A percentile compares a stretch with the other conserved stretches of the same genome.
Evolutionary conservation across 2,113 vertebrate species (phyloP).

Genomic region (Willisornis vidua): DNA sequence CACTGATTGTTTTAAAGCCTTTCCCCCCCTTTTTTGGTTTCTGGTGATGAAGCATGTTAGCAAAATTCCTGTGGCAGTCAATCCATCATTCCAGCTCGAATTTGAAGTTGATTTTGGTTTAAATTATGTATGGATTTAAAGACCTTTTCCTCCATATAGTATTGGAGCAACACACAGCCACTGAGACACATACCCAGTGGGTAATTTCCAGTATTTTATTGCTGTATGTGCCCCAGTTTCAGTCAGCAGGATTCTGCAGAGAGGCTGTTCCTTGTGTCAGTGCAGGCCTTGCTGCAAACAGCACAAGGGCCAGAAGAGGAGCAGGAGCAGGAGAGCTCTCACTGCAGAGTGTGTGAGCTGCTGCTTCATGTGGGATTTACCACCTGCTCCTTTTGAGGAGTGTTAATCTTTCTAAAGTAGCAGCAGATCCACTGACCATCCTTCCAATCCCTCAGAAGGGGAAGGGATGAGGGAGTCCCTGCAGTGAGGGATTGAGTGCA

Average conservation of each 20-base stretch:
- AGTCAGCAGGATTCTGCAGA: background rate
- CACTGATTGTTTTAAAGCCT: background rate
- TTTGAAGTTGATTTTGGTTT: background rate
- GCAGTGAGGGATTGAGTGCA: background rate
- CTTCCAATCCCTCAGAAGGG: background rate
- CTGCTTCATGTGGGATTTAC: background rate
- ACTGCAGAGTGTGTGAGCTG: background rate
- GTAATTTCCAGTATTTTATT: background rate
- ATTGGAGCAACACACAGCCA: background rate
- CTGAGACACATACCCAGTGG: background rate
- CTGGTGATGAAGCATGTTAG: background rate
- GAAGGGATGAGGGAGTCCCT: background rate
- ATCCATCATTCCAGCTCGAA: background rate
- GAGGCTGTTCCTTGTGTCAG: background rate
- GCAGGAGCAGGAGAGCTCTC: background rate
- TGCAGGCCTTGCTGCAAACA: background rate
- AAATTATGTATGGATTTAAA: background rate
- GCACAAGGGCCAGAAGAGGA: background rate
- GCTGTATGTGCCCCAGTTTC: background rate
- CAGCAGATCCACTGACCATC: background rate
- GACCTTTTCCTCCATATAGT: accelerated
- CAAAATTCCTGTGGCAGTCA: background rate
- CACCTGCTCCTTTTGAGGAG: background rate
- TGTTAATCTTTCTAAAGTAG: slow-evolving; percentile 31
- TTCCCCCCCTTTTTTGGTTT: background rate